Conservation (phyloP, 2,888 invertebrate species). For the Drosophila merina region DNA sequence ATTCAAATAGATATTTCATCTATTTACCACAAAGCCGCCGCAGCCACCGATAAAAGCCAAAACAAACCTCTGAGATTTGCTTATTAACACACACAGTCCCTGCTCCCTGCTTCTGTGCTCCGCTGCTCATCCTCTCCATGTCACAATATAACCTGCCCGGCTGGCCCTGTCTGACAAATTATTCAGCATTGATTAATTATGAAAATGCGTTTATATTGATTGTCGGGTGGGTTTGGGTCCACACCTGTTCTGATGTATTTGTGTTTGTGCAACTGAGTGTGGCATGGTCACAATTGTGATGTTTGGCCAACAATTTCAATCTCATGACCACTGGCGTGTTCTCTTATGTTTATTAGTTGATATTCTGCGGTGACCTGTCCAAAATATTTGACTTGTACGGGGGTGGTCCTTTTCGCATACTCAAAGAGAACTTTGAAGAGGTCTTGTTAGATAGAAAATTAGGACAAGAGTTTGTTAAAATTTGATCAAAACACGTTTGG, state of each 20-base stretch:
- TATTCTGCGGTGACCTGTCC: slow-evolving; percentile 32
- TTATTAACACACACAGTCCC: slow-evolving; percentile 53
- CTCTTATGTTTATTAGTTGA: slow-evolving; percentile 70
- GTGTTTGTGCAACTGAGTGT: slow-evolving; percentile 10
- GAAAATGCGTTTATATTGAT: slow-evolving; percentile 80
- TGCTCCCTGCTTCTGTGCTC: not conserved
- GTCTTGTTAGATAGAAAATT: not conserved
- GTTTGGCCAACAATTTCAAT: slow-evolving; percentile 52
- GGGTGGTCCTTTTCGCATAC: slow-evolving; percentile 27
- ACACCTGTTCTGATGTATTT: slow-evolving; percentile 1
- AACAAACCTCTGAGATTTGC: slow-evolving; percentile 71
- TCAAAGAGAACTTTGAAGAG: not conserved
- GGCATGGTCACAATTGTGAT: slow-evolving; percentile 29
- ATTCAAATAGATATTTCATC: slow-evolving; percentile 60
- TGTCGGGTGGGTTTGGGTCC: slow-evolving; percentile 42
- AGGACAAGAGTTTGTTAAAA: no score
- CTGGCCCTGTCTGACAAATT: slow-evolving; percentile 61
- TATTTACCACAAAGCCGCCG: slow-evolving; percentile 69
- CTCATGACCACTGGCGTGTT: slow-evolving; percentile 57
- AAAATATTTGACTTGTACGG: slow-evolving; percentile 63
- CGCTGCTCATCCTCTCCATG: slow-evolving; percentile 1
- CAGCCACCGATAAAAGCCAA: slow-evolving; percentile 74
- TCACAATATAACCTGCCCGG: slow-evolving; percentile 48
- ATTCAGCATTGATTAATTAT: slow-evolving; percentile 80
- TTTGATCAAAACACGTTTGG: no score